Base-by-base conservation (phyloP, 2,113 vertebrate genomes). In the Actenoides hombroni region DNA sequence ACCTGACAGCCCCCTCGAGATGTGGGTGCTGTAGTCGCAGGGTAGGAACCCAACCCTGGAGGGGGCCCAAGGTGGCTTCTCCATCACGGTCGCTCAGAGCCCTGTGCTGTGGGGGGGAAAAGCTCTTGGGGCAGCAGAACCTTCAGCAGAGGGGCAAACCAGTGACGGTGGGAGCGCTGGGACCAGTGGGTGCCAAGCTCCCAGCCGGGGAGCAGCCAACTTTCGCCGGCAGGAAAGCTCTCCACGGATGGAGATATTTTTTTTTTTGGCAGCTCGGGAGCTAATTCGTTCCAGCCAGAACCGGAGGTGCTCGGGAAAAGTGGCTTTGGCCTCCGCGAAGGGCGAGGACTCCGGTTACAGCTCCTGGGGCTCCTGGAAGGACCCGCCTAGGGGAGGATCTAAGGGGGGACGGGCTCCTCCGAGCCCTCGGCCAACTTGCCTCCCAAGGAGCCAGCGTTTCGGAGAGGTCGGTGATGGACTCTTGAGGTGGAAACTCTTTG, bases 331-430 rank as follows among this genome's bases (percentile, higher is more conserved):
- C 64, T 49, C 57, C 15, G 5, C 3, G 24, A 23, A 60, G 78
- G 25, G 74, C 25, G 1, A 42, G 49, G 92, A 77, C 51, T 93
- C 90, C 16, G 74, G 60, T 94, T 94, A 73, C 92, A 73, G 75
- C 70, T 51, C 76, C 84, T 39, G 81, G 48, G 33, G 13, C 80
- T 86, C 87, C 60, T 54, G 39, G 46, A 40, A 78, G 87, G 92
- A 75, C 83, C 94, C 94, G 96, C 92, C 92, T 49, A 81, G 85
- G 92, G 87, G 92, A 95, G 95, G 95, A 81, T 78, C 57, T 69
- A 18, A 71, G 78, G 90, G 86, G 77, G 94, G 94, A 20, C 18
- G 86, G 86, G 88, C 91, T 69, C 68, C 3, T 33, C 48, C 3
- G 21, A 33, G 67, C 53, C n/a, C 63, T 61, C 3, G 42, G 53